phyloP scores from a whole-genome alignment of 2,113 vertebrate species.

The Falcunculus frontatus region DNA sequence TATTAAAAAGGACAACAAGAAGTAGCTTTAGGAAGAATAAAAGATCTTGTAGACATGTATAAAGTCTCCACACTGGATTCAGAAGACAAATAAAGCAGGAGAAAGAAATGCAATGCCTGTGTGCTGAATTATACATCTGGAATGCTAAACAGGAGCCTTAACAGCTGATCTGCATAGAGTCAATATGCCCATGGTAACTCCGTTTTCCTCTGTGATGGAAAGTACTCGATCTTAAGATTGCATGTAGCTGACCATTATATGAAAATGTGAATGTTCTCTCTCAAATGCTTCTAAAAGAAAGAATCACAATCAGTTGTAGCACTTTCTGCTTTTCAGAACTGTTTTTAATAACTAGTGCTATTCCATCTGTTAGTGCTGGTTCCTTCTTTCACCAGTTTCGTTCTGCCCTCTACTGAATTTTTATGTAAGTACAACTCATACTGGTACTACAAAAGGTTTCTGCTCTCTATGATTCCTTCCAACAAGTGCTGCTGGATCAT shows the following conservation, averaged over 20 bases:
- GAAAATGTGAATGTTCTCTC: neutral
- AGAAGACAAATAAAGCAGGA: neutral
- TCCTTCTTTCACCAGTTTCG: neutral
- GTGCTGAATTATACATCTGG: neutral
- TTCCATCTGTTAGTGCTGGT: rapidly evolving
- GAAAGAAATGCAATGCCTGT: neutral
- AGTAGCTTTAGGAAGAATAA: neutral
- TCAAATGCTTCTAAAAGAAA: neutral
- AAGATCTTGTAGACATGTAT: neutral
- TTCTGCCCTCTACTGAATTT: constrained; percentile 57
- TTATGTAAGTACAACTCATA: neutral
- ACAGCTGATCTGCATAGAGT: neutral
- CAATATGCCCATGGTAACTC: neutral
- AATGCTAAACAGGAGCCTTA: neutral
- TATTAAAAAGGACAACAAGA: neutral
- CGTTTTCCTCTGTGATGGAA: neutral
- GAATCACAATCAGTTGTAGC: neutral
- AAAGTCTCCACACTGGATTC: neutral
- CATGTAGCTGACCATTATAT: neutral
- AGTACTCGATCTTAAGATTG: neutral
- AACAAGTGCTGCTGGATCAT: neutral
- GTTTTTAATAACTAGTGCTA: neutral
- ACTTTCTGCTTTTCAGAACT: neutral
- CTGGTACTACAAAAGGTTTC: neutral
- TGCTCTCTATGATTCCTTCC: neutral